Conservation (phyloP, 2,888 invertebrate species). For the Lycaena phlaeas region DNA sequence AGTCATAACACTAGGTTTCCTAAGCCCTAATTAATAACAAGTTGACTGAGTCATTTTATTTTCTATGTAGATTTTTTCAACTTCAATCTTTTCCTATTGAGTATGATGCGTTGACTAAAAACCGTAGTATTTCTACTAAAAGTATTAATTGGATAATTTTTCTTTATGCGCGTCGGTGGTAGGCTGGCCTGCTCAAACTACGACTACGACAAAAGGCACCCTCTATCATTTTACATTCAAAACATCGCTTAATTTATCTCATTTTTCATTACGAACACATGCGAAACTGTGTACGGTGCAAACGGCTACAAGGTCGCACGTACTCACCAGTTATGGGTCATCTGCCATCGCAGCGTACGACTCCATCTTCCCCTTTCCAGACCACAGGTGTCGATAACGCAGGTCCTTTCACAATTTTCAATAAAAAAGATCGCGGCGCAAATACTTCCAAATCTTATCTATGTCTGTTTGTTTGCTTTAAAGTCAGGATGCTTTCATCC, state of each 20-base stretch:
- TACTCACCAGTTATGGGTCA: too few relatives aligned
- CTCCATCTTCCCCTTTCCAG: too few relatives aligned
- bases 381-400: too few relatives aligned
- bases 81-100: conserved; percentile 4
- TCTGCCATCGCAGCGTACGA: too few relatives aligned
- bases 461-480: conserved; percentile 3
- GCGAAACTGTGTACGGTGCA: too few relatives aligned
- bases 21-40: conserved; percentile 2
- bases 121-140: neutral
- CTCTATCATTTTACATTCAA: conserved; percentile 10
- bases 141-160: conserved; percentile 5
- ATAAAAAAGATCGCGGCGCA: conserved; percentile 3
- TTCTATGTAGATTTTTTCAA: conserved; percentile 9
- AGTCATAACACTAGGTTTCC: neutral
- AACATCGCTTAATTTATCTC: conserved; percentile 1
- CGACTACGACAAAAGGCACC: too few relatives aligned
- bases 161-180: conserved; percentile 8
- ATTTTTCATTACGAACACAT: too few relatives aligned
- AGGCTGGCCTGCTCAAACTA: too few relatives aligned
- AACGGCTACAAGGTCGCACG: too few relatives aligned
- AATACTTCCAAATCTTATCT: conserved; percentile 6
- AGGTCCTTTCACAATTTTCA: too few relatives aligned
- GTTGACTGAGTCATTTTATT: conserved; percentile 9
- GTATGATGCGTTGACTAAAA: too few relatives aligned
- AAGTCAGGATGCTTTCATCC: neutral